Evolutionary conservation across 2,113 vertebrate genomes (phyloP).

Genomic region (Orycteropus afer): DNA sequence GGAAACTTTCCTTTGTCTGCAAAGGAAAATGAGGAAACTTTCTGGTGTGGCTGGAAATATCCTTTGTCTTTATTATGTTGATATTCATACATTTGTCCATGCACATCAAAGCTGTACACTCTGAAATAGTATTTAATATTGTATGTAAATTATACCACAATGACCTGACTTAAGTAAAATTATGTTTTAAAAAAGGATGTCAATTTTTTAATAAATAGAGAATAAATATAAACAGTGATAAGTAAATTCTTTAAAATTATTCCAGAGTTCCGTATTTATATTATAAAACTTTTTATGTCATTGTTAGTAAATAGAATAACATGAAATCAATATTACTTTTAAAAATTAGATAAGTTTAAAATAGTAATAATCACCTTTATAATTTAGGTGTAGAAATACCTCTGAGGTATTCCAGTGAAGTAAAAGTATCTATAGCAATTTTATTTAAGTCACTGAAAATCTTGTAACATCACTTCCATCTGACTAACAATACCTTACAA

Average conservation of each 20-base stretch:
- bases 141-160: background rate
- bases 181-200: background rate
- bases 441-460: background rate
- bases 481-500: background rate
- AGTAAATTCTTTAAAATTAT: background rate
- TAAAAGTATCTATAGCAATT: background rate
- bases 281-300: too few species aligned
- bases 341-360: constrained; percentile 21
- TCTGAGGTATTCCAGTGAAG: background rate
- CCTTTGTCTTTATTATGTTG: background rate
- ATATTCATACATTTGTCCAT: background rate
- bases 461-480: background rate
- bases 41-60: background rate
- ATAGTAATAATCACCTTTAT: background rate
- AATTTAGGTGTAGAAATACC: background rate
- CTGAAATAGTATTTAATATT: background rate
- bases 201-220: constrained; percentile 22
- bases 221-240: background rate
- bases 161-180: background rate
- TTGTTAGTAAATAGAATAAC: too few species aligned
- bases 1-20: background rate
- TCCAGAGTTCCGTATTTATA: too few species aligned
- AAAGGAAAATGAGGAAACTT: background rate
- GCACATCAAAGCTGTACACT: background rate
- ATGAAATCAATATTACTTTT: background rate